phyloP scores from a whole-genome alignment of 2,797 vertebrate genomes.

The Pachyuromys duprasi region DNA sequence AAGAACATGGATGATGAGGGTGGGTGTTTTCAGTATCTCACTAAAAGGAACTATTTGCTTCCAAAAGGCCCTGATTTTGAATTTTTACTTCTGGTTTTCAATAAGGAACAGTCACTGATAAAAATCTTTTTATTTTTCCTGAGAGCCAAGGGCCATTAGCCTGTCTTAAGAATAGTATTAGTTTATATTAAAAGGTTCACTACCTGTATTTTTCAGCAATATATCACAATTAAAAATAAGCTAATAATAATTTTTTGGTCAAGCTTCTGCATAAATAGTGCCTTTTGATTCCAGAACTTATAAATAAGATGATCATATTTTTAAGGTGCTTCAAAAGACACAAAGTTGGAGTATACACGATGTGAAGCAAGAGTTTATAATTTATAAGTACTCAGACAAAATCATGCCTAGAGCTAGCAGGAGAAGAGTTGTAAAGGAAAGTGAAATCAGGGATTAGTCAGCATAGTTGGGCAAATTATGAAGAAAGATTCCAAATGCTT shows the following conservation, averaged over 20 bases:
- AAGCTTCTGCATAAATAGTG: neutral
- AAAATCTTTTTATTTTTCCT: neutral
- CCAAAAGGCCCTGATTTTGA: neutral
- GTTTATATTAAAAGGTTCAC: neutral
- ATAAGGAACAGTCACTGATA: slow-evolving; percentile 21
- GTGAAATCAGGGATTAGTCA: neutral
- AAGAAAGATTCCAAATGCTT: slow-evolving; percentile 3
- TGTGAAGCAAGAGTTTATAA: neutral
- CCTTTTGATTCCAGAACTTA: slow-evolving; percentile 20
- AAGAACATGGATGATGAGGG: neutral
- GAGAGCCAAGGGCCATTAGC: neutral
- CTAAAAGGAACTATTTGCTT: neutral
- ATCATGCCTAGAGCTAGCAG: neutral
- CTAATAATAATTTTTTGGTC: neutral
- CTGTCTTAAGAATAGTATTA: neutral
- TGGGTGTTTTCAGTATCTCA: neutral
- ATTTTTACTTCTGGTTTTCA: neutral
- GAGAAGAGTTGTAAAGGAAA: neutral
- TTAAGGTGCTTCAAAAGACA: neutral
- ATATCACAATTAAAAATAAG: slow-evolving; percentile 13
- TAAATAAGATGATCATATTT: neutral
- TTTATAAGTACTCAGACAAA: neutral
- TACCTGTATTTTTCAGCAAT: neutral
- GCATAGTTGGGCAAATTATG: slow-evolving; percentile 29
- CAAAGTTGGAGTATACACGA: neutral